Evolutionary conservation across 2,797 vertebrate species (phyloP), one percentile per base, ranked within the genome.

Genomic region (Pseudopleuronectes americanus): DNA sequence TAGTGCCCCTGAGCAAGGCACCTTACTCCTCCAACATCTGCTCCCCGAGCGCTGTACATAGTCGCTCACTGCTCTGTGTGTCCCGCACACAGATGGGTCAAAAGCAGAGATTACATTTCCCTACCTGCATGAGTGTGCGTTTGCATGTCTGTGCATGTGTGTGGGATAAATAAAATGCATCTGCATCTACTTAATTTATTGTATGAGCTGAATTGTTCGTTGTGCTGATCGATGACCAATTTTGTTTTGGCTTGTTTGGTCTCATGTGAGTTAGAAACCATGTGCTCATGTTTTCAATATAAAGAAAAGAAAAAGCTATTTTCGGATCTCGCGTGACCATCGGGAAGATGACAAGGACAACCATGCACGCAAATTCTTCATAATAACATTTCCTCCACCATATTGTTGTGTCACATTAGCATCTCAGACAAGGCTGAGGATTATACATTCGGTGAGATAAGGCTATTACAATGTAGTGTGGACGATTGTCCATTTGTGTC

Each of bases 211-310:
- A 64, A 54, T 43, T 14, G 38, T 22, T 61, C 76, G 45, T 51
- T 57, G 62, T 55, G 51, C 53, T 69, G 54, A 58, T 57, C 19
- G 22, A 45, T 23, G 14, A 17, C 57, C 66, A 54, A 51, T 66
- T 71, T 76, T 81, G 53, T 76, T 84, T 76, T 71, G 71, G 58
- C 56, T 75, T 62, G 71, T 79, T 84, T 76, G 51, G 57, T 63
- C 55, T 53, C 57, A 8, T 47, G 47, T 62, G 58, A 78, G 41
- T 57, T 19, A 43, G 57, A 52, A 56, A 76, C 58, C 68, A 64
- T 52, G 77, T 66, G 68, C 33, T 77, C 51, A 14, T 21, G 33
- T 78, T 48, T 68, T 68, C 19, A 49, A 10, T 64, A 41, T 24
- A 36, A 74, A 79, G 43, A 26, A 19, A 68, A 48, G 2, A 17